Evolutionary conservation across 2,113 vertebrate species (phyloP).

Genomic region (Centrocercus urophasianus): DNA sequence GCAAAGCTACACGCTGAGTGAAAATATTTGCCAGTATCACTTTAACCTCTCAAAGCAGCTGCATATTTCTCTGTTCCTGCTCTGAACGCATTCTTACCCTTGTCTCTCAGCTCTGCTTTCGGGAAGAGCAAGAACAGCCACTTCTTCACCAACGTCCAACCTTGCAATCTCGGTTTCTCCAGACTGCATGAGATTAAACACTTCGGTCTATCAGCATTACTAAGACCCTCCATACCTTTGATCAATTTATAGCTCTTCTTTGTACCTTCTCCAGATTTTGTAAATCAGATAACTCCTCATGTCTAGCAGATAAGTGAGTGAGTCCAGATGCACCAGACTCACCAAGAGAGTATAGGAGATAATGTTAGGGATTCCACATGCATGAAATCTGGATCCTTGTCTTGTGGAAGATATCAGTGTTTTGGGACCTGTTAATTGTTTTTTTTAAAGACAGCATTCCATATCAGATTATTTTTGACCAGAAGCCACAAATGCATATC

Average conservation of each 20-base stretch:
- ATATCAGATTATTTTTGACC: neutral
- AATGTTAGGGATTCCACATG: slow-evolving; percentile 6
- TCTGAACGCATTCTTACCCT: neutral
- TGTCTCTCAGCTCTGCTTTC: neutral
- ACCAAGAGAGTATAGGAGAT: neutral
- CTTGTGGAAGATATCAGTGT: neutral
- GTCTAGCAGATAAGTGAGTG: slow-evolving; percentile 48
- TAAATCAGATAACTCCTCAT: slow-evolving; percentile 2
- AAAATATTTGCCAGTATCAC: neutral
- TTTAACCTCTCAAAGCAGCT: neutral
- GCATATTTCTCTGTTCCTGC: neutral
- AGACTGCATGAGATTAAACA: neutral
- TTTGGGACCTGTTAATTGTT: neutral
- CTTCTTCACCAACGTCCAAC: neutral
- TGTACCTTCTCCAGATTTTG: slow-evolving; percentile 37
- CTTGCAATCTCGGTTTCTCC: slow-evolving; percentile 1
- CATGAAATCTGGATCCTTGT: slow-evolving; percentile 15
- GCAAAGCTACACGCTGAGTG: neutral
- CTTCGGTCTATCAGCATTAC: neutral
- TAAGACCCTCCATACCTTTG: slow-evolving; percentile 15
- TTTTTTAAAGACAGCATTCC: neutral
- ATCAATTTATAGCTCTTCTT: slow-evolving; percentile 27
- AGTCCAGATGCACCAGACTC: slow-evolving; percentile 57
- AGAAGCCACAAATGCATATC: neutral
- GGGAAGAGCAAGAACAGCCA: neutral